phyloP scores from a whole-genome alignment of 2,888 invertebrate species.

The Cosmopolites sordidus region DNA sequence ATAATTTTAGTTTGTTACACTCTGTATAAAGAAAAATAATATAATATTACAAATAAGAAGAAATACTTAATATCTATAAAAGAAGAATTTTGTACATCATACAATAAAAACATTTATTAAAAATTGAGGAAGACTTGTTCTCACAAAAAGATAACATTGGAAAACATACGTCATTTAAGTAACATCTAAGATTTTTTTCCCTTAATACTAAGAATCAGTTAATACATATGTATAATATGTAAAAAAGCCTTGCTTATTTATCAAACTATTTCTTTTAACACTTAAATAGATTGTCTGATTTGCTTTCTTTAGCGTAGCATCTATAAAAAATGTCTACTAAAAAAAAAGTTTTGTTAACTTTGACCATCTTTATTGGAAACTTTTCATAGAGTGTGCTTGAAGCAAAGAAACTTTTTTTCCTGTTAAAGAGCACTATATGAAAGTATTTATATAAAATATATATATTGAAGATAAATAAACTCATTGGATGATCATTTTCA shows the following conservation, averaged over 20 bases:
- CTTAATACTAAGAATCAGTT: neutral
- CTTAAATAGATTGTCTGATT: conserved; percentile 26
- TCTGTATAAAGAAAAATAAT: too few species aligned
- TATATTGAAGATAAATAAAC: too few species aligned
- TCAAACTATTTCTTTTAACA: conserved; percentile 11
- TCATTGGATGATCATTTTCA: too few species aligned
- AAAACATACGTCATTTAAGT: conserved; percentile 9
- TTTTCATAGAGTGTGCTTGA: too few species aligned
- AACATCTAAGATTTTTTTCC: neutral
- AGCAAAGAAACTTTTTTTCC: too few species aligned
- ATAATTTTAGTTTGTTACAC: too few species aligned
- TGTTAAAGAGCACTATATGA: too few species aligned
- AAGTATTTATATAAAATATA: too few species aligned
- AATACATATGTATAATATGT: conserved; percentile 3
- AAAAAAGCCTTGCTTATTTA: conserved; percentile 7
- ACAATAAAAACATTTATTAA: conserved; percentile 23
- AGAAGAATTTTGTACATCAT: neutral
- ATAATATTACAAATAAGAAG: too few species aligned
- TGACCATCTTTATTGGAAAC: too few species aligned
- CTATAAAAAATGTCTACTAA: conserved; percentile 15
- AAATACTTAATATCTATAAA: too few species aligned
- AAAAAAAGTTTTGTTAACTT: too few species aligned
- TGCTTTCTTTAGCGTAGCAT: conserved; percentile 24
- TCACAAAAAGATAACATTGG: conserved; percentile 18
- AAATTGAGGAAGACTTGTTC: conserved; percentile 28